Conservation (phyloP, 2,888 invertebrate species). For the Tipula helvola region DNA sequence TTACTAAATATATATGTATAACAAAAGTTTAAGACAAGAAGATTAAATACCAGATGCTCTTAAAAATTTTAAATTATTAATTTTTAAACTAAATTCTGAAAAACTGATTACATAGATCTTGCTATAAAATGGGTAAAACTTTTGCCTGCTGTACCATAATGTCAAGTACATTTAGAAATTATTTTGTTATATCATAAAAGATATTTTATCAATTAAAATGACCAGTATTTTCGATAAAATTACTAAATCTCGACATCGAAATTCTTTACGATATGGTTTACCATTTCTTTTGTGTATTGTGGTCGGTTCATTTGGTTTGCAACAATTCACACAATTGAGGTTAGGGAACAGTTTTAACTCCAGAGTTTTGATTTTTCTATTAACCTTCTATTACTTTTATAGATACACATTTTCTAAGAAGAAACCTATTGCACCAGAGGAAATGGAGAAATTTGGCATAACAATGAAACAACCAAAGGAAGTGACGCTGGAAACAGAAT, state of each 20-base stretch:
- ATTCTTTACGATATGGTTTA: conserved; percentile 46
- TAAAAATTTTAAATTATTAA: too few relatives aligned
- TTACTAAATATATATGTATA: too few relatives aligned
- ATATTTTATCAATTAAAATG: background rate
- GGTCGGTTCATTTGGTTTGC: conserved; percentile 65
- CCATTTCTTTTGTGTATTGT: conserved; percentile 62
- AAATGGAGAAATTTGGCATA: conserved; percentile 54
- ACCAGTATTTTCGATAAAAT: background rate
- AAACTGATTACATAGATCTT: background rate
- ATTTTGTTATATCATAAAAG: background rate
- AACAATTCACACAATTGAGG: conserved; percentile 62
- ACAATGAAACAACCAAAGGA: conserved; percentile 49
- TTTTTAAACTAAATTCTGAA: too few relatives aligned
- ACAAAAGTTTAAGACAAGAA: too few relatives aligned
- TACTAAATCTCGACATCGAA: conserved; percentile 17
- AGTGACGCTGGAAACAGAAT: conserved; percentile 61
- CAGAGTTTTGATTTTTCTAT: background rate
- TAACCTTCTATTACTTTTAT: conserved; percentile 16
- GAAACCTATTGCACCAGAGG: conserved; percentile 45
- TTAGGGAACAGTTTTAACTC: conserved; percentile 26
- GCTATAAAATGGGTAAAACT: background rate
- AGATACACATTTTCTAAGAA: conserved; percentile 49
- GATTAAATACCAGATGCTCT: too few relatives aligned
- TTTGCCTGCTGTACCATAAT: background rate
- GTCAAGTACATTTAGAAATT: background rate